These are phyloP conservation scores for Trematomus bernacchii DNA, from an alignment of 2,797 vertebrate species.

Conservation along the genomic window DNA sequence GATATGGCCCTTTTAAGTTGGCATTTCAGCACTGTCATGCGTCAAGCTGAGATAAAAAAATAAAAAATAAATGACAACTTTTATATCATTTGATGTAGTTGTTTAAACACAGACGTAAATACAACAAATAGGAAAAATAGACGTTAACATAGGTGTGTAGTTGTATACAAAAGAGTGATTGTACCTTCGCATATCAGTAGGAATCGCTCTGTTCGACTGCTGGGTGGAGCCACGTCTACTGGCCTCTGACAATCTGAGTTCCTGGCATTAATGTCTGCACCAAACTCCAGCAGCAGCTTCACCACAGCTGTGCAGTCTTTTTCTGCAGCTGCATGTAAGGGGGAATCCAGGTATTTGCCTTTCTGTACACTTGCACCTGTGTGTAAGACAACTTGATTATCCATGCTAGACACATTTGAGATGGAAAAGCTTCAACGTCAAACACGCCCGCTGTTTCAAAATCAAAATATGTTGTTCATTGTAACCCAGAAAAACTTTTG, in stretches of 20 bases:
- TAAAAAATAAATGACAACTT: not conserved
- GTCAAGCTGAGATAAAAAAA: not conserved
- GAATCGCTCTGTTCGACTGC: constrained; percentile 89
- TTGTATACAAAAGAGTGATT: not conserved
- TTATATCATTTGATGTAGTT: not conserved
- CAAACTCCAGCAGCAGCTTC: constrained; percentile 93
- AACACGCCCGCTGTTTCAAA: not conserved
- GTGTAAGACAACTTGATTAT: constrained; percentile 19
- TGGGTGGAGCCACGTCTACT: constrained; percentile 90
- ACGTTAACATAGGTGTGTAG: not conserved
- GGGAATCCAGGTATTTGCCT: constrained; percentile 91
- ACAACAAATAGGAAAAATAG: not conserved
- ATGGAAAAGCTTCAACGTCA: not conserved
- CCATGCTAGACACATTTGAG: not conserved
- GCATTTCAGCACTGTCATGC: not conserved
- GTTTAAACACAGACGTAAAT: not conserved
- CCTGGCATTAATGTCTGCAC: constrained; percentile 92
- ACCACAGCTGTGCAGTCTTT: constrained; percentile 89
- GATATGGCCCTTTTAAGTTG: not conserved
- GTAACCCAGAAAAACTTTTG: not conserved
- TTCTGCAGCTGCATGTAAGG: constrained; percentile 92
- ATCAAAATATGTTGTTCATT: not conserved
- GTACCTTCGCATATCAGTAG: constrained; percentile 93
- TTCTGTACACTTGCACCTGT: constrained; percentile 95
- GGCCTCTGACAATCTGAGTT: constrained; percentile 91